Evolutionary conservation across 2,113 vertebrate genomes (phyloP), one percentile per base, ranked within the genome.

Genomic region (Datnioides undecimradiatus): DNA sequence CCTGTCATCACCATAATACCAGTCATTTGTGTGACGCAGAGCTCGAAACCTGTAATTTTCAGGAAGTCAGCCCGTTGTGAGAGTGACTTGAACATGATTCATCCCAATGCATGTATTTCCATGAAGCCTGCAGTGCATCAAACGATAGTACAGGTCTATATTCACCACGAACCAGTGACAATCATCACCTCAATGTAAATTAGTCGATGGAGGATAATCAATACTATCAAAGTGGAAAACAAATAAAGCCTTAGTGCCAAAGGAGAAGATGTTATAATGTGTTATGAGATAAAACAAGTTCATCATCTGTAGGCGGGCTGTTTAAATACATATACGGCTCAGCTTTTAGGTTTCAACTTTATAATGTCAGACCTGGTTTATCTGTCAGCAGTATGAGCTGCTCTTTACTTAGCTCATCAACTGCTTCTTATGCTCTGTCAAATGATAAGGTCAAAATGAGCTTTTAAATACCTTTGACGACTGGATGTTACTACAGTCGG

Each of bases 41-140:
- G 82, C 67, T 66, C 1, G 2, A 83, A 88, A 88, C 88, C 89
- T 77, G 75, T 87, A 82, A 90, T 93, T 90, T 93, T 34, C 74
- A 46, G 49, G 46, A 76, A 64, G 58, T 66, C 67, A 57, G 79
- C 52, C 82, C 67, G 67, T 75, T 51, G 76, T 25, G 59, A 64
- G 80, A 84, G 59, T 59, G 75, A 72, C 51, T 68, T 51, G 55
- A 85, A 64, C 73, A 76, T 14, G 23, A 70, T 72, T 86, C 66
- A 49, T 73, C 17, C 4, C 48, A 13, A 52, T 55, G 63, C 67
- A 51, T 76, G 21, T 43, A n/a, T 52, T 72, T 66, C 54, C 57
- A 83, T 11, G 38, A 33, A 64, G 72, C 43, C 63, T n/a, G 12
- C 9, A 33, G 48, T 64, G 40, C 68, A 62, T 41, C 34, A 34